Evolutionary conservation across 2,888 invertebrate species (phyloP).

Genomic region (Drosophila siamana): DNA sequence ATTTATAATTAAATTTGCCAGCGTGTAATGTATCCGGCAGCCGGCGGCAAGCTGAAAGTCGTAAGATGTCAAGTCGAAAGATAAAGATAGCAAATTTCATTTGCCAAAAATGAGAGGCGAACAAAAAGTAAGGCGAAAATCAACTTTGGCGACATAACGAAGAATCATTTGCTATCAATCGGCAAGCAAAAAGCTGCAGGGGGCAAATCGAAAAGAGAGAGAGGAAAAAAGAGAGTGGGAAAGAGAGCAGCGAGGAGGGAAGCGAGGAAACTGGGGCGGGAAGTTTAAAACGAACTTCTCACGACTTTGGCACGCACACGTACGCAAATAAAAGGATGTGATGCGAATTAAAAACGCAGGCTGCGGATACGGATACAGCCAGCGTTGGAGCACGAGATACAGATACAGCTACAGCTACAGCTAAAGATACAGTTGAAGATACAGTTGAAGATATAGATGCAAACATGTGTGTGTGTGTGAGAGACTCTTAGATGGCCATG

Average conservation of each 20-base stretch:
- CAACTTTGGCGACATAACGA: constrained; percentile 65
- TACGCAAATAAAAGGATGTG: constrained; percentile 80
- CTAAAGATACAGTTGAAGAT: constrained; percentile 15
- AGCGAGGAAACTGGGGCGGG: background rate
- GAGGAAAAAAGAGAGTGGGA: background rate
- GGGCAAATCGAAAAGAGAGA: constrained; percentile 9
- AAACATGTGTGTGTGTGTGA: too few species aligned
- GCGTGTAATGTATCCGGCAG: constrained; percentile 35
- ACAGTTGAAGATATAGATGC: constrained; percentile 18
- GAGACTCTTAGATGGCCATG: constrained; percentile 1
- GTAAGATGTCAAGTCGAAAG: constrained; percentile 18
- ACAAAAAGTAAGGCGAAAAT: constrained; percentile 40
- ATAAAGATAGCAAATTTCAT: constrained; percentile 50
- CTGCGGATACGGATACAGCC: constrained; percentile 45
- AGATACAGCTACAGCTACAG: constrained; percentile 26
- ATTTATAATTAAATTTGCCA: constrained; percentile 58
- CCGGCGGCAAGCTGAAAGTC: constrained; percentile 8
- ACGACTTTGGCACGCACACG: constrained; percentile 62
- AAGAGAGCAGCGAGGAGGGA: background rate
- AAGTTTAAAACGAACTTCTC: constrained; percentile 46
- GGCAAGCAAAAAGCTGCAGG: constrained; percentile 28
- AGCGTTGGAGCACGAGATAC: constrained; percentile 32
- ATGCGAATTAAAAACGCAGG: constrained; percentile 74
- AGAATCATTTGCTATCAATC: constrained; percentile 77
- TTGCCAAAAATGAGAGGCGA: constrained; percentile 26